Evolutionary conservation across 2,797 vertebrate species (phyloP), one percentile per base, ranked within the genome.

Genomic region (Sebastolobus altivelis): DNA sequence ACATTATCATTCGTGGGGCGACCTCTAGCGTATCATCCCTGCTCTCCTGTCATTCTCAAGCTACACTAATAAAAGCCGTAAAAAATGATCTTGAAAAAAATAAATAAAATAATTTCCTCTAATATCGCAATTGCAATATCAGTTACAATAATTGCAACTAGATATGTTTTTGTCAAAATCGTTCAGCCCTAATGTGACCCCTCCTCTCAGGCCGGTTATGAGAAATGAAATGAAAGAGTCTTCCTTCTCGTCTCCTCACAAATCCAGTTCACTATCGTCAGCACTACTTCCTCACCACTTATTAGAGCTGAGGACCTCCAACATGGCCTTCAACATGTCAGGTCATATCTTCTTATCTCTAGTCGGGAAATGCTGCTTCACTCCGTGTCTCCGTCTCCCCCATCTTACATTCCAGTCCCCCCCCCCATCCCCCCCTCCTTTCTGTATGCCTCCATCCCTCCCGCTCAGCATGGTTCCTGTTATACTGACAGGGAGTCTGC

Each of bases 401-500:
- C 46, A 20, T 20, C 46, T 20, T 49, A 16, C 46, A 49, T 49
- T 49, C 46, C 18, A 0, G 46, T 49, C 18, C 20, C 59, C 18
- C 1, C 0, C 14, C 6, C 20, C 1, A 27, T 8, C 2, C 1
- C 9, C 13, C 14, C 40, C 13, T 35, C 52, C 54, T 20, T 62
- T 77, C 80, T 70, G 68, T 35, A 54, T 74, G 72, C 55, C 65
- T 62, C 60, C 67, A 14, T 8, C 18, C 18, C 18, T 40, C 38
- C 16, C 54, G 60, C 80, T 80, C 75, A 86, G 80, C 83, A 31
- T 58, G 81, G 13, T 8, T 67, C 38, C 56, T 63, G 61, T 58
- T 75, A 52, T 35, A 59, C 66, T 58, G 71, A 80, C 72, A 65
- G 35, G 37, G 73, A 80, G 69, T 66, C 81, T 84, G 66, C 29